Conservation (phyloP, 2,113 vertebrate species). For the Stomatorhinus ivindoensis region DNA sequence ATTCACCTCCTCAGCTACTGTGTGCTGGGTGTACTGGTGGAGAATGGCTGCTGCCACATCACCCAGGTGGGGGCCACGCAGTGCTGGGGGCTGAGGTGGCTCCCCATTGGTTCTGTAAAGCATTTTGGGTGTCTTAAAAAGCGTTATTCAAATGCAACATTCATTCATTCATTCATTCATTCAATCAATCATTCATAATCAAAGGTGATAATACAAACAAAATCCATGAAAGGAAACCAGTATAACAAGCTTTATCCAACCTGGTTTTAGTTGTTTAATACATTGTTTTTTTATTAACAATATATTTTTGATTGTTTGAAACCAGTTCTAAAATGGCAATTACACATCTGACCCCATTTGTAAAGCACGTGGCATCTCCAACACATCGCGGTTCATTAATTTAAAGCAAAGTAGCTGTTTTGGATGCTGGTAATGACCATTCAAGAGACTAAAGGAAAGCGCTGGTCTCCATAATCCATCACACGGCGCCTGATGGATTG, state of each 20-base stretch:
- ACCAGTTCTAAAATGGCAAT: background rate
- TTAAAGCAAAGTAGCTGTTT: background rate
- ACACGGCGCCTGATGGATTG: background rate
- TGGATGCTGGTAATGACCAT: background rate
- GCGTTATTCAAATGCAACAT: background rate
- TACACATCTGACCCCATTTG: background rate
- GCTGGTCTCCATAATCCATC: background rate
- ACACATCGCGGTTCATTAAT: background rate
- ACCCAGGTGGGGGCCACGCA: background rate
- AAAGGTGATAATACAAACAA: background rate
- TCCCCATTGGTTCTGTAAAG: background rate
- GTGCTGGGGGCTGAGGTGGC: background rate
- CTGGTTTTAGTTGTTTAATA: background rate
- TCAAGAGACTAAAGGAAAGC: background rate
- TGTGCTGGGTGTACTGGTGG: background rate
- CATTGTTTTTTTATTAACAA: background rate
- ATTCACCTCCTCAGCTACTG: background rate
- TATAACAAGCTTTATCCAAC: background rate
- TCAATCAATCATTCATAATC: background rate
- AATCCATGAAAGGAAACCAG: background rate
- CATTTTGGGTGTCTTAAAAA: background rate
- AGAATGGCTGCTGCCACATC: background rate
- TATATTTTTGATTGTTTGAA: background rate
- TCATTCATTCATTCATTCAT: background rate
- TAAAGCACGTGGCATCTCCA: background rate